Conservation (phyloP, 2,113 vertebrate genomes). For the Bufo gargarizans region DNA sequence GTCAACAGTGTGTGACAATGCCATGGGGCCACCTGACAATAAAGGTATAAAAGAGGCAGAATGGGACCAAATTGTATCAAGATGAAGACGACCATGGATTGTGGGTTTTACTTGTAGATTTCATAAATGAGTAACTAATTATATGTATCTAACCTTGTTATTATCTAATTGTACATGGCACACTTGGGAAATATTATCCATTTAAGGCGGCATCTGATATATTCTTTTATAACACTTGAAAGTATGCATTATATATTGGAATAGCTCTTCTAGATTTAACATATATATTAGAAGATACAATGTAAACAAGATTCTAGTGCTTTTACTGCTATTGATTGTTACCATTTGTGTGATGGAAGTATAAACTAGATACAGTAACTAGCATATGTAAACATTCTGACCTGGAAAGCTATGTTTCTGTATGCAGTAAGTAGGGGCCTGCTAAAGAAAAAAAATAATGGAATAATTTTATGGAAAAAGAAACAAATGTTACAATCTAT, state of each 20-base stretch:
- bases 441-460: not conserved
- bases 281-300: conserved; percentile 28
- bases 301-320: conserved; percentile 27
- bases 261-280: conserved; percentile 24
- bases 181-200: not conserved
- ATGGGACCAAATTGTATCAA: not conserved
- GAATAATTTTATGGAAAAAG: conserved; percentile 40
- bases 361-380: conserved; percentile 30
- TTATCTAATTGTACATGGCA: not conserved
- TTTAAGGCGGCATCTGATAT: not conserved
- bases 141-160: not conserved
- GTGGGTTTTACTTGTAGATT: not conserved
- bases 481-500: conserved; percentile 28
- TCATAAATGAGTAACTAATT: not conserved
- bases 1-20: not conserved
- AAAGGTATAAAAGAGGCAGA: not conserved
- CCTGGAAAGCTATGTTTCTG: conserved; percentile 29
- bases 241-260: conserved; percentile 52
- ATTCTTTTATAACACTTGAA: not conserved
- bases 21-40: not conserved
- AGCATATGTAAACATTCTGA: conserved; percentile 32
- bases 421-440: conserved; percentile 49
- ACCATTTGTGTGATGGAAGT: conserved; percentile 35
- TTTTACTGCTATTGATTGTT: conserved; percentile 38
- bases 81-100: not conserved